A percentile compares a stretch with the other conserved stretches of the same genome.
These are phyloP conservation scores for Delphinapterus leucas DNA, from an alignment of 2,113 vertebrate genomes.

Conservation along the genomic window DNA sequence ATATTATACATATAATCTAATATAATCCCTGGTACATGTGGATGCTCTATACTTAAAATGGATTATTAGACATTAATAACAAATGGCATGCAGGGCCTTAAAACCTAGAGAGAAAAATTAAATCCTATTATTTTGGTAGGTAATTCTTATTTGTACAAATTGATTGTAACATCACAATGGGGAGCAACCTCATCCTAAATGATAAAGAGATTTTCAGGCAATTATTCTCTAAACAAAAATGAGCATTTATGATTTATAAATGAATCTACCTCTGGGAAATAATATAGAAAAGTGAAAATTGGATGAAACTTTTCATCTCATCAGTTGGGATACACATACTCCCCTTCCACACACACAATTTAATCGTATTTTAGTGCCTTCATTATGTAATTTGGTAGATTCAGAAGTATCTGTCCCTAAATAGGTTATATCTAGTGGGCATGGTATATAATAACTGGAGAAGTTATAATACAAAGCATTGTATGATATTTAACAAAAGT, in stretches of 20 bases:
- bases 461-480: not conserved
- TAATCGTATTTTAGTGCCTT: not conserved
- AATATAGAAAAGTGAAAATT: not conserved
- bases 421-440: not conserved
- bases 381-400: not conserved
- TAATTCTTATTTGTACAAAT: not conserved
- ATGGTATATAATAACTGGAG: not conserved
- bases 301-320: not conserved
- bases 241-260: not conserved
- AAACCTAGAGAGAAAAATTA: not conserved
- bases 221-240: not conserved
- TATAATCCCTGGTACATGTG: not conserved
- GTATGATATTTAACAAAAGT: not conserved
- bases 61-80: not conserved
- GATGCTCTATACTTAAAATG: not conserved
- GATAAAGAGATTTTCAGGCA: not conserved
- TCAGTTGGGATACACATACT: not conserved
- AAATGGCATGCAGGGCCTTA: not conserved
- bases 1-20: not conserved
- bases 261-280: not conserved
- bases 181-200: not conserved
- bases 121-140: not conserved
- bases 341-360: not conserved
- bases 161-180: not conserved
- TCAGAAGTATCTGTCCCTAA: not conserved